Evolutionary conservation across 2,888 invertebrate species (phyloP).

Genomic region (Ochropacha duplaris): DNA sequence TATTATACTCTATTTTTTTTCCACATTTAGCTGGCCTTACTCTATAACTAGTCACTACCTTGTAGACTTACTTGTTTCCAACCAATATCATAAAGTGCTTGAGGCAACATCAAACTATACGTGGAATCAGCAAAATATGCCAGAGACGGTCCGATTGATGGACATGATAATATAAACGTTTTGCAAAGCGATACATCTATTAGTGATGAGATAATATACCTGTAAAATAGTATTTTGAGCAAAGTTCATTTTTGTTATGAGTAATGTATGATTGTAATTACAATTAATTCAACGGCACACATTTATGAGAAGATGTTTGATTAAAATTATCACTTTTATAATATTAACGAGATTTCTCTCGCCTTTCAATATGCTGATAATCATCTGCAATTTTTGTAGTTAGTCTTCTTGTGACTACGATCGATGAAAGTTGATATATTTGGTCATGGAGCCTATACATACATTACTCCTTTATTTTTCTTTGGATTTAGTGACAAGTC

Average conservation of each 20-base stretch:
- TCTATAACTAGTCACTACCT: not conserved
- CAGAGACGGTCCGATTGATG: constrained; percentile 82
- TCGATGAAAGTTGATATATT: not conserved
- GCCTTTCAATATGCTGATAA: too few relatives aligned
- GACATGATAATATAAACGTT: constrained; percentile 80
- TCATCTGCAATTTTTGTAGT: too few relatives aligned
- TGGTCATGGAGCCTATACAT: constrained; percentile 3
- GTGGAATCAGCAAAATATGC: constrained; percentile 78
- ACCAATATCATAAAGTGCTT: constrained; percentile 77
- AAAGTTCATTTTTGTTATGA: too few relatives aligned
- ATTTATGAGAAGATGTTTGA: too few relatives aligned
- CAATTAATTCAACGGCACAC: too few relatives aligned
- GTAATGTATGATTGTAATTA: too few relatives aligned
- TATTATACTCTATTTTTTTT: too few relatives aligned
- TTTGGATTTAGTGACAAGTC: constrained; percentile 11
- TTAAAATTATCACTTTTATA: too few relatives aligned
- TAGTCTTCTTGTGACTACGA: too few relatives aligned
- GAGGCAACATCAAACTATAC: constrained; percentile 80
- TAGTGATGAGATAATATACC: constrained; percentile 42
- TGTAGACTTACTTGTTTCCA: constrained; percentile 62
- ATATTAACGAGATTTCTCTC: too few relatives aligned
- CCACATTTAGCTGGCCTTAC: not conserved
- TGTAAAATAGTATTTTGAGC: constrained; percentile 27
- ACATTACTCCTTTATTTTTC: constrained; percentile 26
- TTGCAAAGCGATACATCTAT: constrained; percentile 82